Conservation (phyloP, 1,140 invertebrate species). For the Cotesia typhae region DNA sequence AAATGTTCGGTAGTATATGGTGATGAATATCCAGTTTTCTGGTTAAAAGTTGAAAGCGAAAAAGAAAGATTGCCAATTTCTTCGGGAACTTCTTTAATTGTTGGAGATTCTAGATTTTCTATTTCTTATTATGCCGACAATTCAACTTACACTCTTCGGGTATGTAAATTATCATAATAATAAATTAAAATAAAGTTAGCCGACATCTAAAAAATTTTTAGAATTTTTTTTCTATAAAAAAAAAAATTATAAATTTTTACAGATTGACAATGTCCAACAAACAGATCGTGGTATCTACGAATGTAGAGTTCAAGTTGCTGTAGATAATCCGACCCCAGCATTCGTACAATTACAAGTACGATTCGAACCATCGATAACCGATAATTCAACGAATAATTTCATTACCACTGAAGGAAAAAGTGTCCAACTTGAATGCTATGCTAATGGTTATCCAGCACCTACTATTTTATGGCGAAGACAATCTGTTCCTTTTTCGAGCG, state of each 20-base stretch:
- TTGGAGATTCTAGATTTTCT: slow-evolving; percentile 86
- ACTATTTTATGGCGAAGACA: slow-evolving; percentile 90
- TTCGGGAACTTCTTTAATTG: slow-evolving; percentile 80
- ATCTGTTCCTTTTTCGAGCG: slow-evolving; percentile 90
- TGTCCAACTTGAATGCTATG: slow-evolving; percentile 87
- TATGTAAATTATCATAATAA: slow-evolving; percentile 48
- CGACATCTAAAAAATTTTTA: too few species aligned
- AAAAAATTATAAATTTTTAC: too few species aligned
- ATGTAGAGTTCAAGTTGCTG: slow-evolving; percentile 84
- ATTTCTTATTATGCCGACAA: slow-evolving; percentile 80
- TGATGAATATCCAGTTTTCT: slow-evolving; percentile 84
- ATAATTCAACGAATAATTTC: slow-evolving; percentile 88
- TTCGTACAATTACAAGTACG: slow-evolving; percentile 85
- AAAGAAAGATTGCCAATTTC: slow-evolving; percentile 75
- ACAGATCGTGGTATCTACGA: slow-evolving; percentile 89
- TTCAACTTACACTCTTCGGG: slow-evolving; percentile 82
- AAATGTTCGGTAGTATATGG: slow-evolving; percentile 90
- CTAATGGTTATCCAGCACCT: slow-evolving; percentile 82
- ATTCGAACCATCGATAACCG: slow-evolving; percentile 88
- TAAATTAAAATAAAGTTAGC: too few species aligned
- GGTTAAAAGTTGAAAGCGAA: slow-evolving; percentile 74
- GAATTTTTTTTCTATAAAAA: too few species aligned
- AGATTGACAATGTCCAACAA: slow-evolving; percentile 94
- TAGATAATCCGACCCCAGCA: slow-evolving; percentile 81
- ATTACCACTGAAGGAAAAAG: slow-evolving; percentile 83